Base-by-base conservation (phyloP, 1,140 invertebrate genomes). In the Nasonia vitripennis region DNA sequence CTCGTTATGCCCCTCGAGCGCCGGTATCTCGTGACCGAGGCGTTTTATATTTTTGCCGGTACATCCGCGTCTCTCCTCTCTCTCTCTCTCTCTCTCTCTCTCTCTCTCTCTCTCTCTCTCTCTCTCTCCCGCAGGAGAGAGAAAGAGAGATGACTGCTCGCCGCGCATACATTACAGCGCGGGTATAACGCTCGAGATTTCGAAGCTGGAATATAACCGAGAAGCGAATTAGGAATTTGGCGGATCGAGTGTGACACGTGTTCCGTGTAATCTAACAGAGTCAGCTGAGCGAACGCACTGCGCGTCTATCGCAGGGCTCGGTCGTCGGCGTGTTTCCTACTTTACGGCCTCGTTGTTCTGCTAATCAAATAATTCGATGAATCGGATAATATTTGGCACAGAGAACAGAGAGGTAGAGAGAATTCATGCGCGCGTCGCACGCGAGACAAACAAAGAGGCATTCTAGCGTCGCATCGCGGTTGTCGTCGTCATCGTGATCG, bases 41-140 rank as follows among this genome's bases (percentile, higher is more conserved):
- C 71, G 34, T 20, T 82, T 82, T 82, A 74, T 74, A 73, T 81
- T 82, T 82, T 82, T 62, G 11, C 70, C 31, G 23, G 71, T 20
- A 27, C 27, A 82, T 74, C 73, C 31, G 31, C 31, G 31, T 82
- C 81, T 82, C 73, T 62, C 7, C 55, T 7, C 55, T 62, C 17
- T 62, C 55, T 27, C 27, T 27, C 27, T 27, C 27, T 27, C 27
- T 27, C 27, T 27, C 27, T 27, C 27, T 27, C 27, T 27, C 27
- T 27, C 27, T 20, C 55, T 62, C 17, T 62, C 55, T 27, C 27
- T 27, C 27, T 27, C 27, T 27, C 27, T 27, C 27, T 27, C 27
- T 27, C 27, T 27, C 27, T 1, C 27, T 27, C 27, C 27, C 27
- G 14, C 17, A 62, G 12, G 55, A 62, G 51, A 17, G 17, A 55